Base-by-base conservation (phyloP, 2,888 invertebrate genomes). In the Dasysyrphus tricinctus region DNA sequence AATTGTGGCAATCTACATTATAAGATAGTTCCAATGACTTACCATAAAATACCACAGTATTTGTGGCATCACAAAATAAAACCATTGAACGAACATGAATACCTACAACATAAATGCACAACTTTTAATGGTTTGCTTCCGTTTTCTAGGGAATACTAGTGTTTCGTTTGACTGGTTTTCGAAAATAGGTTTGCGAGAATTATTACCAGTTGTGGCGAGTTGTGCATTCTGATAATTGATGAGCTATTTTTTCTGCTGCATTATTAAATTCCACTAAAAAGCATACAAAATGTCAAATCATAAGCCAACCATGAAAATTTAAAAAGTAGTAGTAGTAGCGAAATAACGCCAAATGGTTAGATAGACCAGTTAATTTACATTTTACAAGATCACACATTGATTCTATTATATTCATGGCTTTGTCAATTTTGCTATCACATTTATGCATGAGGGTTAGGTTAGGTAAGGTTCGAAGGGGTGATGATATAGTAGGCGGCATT, bases 11-110 rank as follows among this genome's bases (percentile, higher is more conserved):
- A 78, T 39, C 19, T 39, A 6, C 37, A 29, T n/a, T 37, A 12
- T 54, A 5, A 34, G 65, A 72, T 37, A 37, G 57, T 59, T 67
- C 67, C 59, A 61, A 61, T 80, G 59, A 56, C 44, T 69, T 61
- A 74, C 16, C 74, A 37, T n/a, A 34, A 37, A 70, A 12, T 24
- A 51, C 12, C 12, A 24, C 5, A 51, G 9, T 34, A 16, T 57
- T 29, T 42, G 32, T 11, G 6, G 11, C 11, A 29, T 49, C 19
- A 11, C 8, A n/a, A 2, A 24, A 7, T 24, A 12, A 19, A 59
- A 24, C 49, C 56, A 44, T 29, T 56, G 34, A 57, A 47, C 34
- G 57, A 69, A 14, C 74, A 69, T 44, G 37, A 75, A 75, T 37
- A n/a, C n/a, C n/a, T n/a, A n/a, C 6, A 37, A 19, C 39, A 44